Evolutionary conservation across 2,797 vertebrate species (phyloP).

Genomic region (Aulostomus chinensis): DNA sequence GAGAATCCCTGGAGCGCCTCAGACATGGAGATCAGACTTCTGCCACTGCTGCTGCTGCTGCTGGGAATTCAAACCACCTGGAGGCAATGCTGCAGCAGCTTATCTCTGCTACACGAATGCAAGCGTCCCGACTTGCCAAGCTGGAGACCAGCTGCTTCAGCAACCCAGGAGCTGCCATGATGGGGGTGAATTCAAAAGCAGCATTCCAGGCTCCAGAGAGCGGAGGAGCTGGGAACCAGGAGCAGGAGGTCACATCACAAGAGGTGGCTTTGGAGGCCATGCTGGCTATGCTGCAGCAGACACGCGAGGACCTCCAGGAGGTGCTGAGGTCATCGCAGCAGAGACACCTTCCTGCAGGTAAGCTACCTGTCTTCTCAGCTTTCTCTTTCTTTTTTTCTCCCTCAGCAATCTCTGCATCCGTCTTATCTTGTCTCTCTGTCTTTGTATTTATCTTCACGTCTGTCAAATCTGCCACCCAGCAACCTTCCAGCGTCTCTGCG

Average conservation of each 20-base stretch:
- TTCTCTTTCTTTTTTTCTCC: not conserved
- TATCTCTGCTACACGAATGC: constrained; percentile 65
- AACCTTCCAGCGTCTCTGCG: not conserved
- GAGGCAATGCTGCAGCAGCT: constrained; percentile 77
- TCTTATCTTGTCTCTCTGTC: constrained; percentile 13
- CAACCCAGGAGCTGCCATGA: constrained; percentile 10
- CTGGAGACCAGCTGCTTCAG: constrained; percentile 79
- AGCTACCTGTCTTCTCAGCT: constrained; percentile 40
- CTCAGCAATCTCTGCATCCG: constrained; percentile 10
- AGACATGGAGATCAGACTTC: constrained; percentile 34
- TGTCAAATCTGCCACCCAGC: constrained; percentile 9
- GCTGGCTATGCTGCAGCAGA: constrained; percentile 68
- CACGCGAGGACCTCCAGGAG: constrained; percentile 69
- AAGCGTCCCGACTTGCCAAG: constrained; percentile 71
- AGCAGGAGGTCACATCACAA: constrained; percentile 59
- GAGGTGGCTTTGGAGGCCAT: constrained; percentile 40
- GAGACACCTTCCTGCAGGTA: constrained; percentile 87
- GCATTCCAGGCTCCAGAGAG: constrained; percentile 35
- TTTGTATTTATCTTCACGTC: constrained; percentile 16
- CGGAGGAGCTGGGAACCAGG: constrained; percentile 13
- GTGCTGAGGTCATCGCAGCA: constrained; percentile 66
- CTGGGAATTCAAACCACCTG: constrained; percentile 38
- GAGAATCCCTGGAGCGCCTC: constrained; percentile 55
- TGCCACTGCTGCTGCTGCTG: constrained; percentile 23
- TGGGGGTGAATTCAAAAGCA: constrained; percentile 37